Evolutionary conservation across 2,113 vertebrate species (phyloP).

Genomic region (Chaetodon trifascialis): DNA sequence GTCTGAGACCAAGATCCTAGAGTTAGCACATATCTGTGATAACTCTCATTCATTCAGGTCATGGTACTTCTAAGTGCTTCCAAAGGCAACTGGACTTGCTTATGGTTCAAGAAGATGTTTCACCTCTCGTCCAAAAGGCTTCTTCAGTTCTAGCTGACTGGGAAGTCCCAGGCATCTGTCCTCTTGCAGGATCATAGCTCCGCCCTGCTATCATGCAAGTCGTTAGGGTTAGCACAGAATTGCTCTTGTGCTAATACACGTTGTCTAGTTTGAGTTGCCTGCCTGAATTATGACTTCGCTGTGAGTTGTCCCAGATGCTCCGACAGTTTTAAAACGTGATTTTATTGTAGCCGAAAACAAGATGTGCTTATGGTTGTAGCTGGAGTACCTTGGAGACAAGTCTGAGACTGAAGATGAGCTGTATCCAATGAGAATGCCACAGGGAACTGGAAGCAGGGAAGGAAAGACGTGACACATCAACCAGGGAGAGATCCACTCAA

Average conservation of each 20-base stretch:
- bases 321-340: not conserved
- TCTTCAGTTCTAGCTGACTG: no score
- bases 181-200: no score
- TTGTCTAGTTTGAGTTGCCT: not conserved
- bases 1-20: not conserved
- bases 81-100: no score
- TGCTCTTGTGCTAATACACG: not conserved
- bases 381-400: not conserved
- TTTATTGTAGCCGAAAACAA: not conserved
- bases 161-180: no score
- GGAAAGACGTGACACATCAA: not conserved
- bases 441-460: not conserved
- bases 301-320: not conserved
- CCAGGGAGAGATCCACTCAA: not conserved
- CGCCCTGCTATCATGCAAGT: no score
- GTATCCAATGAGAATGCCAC: no score
- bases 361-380: not conserved
- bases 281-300: not conserved
- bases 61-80: no score
- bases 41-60: no score
- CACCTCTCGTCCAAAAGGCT: no score
- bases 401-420: not conserved
- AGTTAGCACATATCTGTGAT: no score
- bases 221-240: no score
- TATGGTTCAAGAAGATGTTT: no score